Evolutionary conservation across 2,888 invertebrate genomes (phyloP), one percentile per base, ranked within the genome.

Genomic region (Tethea ocularis): DNA sequence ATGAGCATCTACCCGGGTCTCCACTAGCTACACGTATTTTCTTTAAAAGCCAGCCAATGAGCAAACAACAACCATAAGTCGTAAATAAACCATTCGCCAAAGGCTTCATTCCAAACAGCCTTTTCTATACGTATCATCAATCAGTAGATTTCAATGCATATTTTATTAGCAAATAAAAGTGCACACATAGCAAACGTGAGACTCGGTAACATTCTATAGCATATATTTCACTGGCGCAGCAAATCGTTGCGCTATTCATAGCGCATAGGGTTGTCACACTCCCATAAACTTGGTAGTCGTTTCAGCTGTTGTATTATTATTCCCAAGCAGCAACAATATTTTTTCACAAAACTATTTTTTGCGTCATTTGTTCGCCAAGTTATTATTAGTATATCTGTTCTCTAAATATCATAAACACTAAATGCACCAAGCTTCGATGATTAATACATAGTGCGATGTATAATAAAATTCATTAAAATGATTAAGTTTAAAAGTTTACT

Each of bases 171-270:
- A 69, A 66, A 77, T 74, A 75, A 79, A 82, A 80, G 74, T 71
- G 71, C 74, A 63, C 69, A 64, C 65, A 68, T 62, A 59, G 69
- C 67, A 60, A 66, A 71, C 67, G 70, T 64, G 68, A 55, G 23
- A 41, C 56, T 17, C 64, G 62, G n/a, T 70, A 71, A 70, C 70
- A 75, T 73, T 74, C 72, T 67, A 64, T 46, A 46, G 46, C 62
- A 69, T 72, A 75, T 80, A 78, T 77, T 77, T 79, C 73, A 75
- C 71, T 63, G 60, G 74, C 75, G 71, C 74, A 66, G 78, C 77
- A 72, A 79, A 80, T 78, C 75, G 70, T 71, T 74, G 59, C 66
- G 72, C 74, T 75, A 80, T 80, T 79, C 75, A 71, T 72, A 71
- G 70, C 69, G 46, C 10, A 1, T 46, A 46, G 46, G 46, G 46